phyloP scores from a whole-genome alignment of 2,113 vertebrate genomes.

The Orthonyx spaldingii region DNA sequence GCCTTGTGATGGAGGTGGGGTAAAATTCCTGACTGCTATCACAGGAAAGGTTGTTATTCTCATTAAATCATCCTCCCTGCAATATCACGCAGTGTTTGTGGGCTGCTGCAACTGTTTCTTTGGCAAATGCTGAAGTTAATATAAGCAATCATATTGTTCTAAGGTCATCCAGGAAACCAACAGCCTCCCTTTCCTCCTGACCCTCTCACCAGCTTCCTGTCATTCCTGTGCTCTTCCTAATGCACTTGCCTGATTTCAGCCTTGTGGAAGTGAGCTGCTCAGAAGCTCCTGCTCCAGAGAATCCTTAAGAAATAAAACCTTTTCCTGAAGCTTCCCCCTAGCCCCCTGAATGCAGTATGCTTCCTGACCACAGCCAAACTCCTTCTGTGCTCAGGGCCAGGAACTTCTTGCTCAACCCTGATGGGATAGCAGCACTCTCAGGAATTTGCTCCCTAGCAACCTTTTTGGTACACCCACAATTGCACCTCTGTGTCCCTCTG shows the following conservation, averaged over 20 bases:
- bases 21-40: background rate
- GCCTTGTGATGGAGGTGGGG: background rate
- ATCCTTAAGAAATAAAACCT: background rate
- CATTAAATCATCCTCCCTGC: background rate
- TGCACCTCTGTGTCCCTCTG: background rate
- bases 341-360: background rate
- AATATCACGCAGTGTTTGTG: background rate
- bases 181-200: conserved; percentile 25
- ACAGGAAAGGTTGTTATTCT: background rate
- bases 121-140: background rate
- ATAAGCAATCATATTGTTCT: conserved; percentile 23
- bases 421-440: background rate
- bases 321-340: background rate
- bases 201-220: conserved; percentile 16
- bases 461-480: background rate
- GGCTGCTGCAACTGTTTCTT: background rate
- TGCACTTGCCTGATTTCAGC: background rate
- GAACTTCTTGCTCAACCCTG: background rate
- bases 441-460: background rate
- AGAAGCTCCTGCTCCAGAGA: background rate
- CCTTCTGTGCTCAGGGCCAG: background rate
- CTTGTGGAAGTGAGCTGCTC: background rate
- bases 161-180: conserved; percentile 34
- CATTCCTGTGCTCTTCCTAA: background rate
- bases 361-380: background rate